Evolutionary conservation across 2,888 invertebrate genomes (phyloP).

Genomic region (Phalera bucephala): DNA sequence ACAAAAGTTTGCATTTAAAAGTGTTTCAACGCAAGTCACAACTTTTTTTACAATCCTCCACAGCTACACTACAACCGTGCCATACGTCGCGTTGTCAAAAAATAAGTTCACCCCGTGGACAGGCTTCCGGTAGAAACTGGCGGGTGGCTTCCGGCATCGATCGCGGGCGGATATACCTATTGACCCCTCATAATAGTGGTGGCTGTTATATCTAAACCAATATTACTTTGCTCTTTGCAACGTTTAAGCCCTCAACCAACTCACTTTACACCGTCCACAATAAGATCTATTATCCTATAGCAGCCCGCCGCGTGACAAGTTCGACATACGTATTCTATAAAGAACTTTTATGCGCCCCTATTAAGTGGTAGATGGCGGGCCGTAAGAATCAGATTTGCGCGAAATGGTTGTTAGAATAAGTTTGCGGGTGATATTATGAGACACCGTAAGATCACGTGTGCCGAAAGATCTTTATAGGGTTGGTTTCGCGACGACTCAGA

Average conservation of each 20-base stretch:
- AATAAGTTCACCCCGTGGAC: constrained; percentile 39
- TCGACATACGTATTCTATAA: constrained; percentile 7
- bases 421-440: constrained; percentile 25
- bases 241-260: constrained; percentile 24
- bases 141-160: constrained; percentile 61
- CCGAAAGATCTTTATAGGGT: constrained; percentile 19
- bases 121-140: constrained; percentile 51
- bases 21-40: constrained; percentile 21
- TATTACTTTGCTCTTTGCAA: constrained; percentile 39
- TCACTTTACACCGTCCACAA: constrained; percentile 16
- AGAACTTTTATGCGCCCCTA: constrained; percentile 35
- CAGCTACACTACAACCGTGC: constrained; percentile 23
- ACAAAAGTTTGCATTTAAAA: constrained; percentile 5
- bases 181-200: constrained; percentile 60
- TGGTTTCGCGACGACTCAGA: constrained; percentile 8
- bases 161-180: constrained; percentile 58
- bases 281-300: constrained; percentile 31
- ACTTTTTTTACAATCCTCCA: constrained; percentile 32
- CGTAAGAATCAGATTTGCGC: constrained; percentile 28
- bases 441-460: constrained; percentile 20
- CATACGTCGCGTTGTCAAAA: constrained; percentile 35
- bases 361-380: constrained; percentile 23
- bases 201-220: constrained; percentile 41
- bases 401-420: constrained; percentile 20
- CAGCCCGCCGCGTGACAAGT: constrained; percentile 19